Evolutionary conservation across 2,888 invertebrate genomes (phyloP).

Genomic region (Trissolcus japonicus): DNA sequence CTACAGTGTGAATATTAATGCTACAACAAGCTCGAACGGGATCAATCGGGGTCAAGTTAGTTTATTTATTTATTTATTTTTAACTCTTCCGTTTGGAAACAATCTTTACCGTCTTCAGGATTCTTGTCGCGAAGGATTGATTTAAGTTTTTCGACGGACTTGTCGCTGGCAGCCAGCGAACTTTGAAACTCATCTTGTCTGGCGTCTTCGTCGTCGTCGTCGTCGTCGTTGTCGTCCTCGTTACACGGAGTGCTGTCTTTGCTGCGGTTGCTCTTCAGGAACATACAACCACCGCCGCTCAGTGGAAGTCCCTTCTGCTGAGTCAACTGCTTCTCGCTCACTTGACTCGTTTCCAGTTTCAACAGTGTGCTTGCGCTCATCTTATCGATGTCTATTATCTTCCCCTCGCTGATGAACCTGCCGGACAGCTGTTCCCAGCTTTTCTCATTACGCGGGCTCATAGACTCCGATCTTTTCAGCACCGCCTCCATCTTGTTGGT

Average conservation of each 20-base stretch:
- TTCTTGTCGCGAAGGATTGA: conserved; percentile 73
- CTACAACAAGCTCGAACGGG: conserved; percentile 21
- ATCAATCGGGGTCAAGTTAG: not conserved
- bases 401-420: conserved; percentile 70
- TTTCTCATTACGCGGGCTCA: conserved; percentile 78
- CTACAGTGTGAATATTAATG: conserved; percentile 24
- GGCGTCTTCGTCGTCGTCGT: conserved; percentile 59
- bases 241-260: conserved; percentile 71
- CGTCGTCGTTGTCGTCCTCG: conserved; percentile 66
- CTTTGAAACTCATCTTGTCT: conserved; percentile 52
- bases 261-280: conserved; percentile 78
- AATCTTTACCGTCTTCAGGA: conserved; percentile 70
- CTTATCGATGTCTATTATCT: conserved; percentile 74
- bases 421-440: conserved; percentile 76
- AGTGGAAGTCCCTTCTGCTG: conserved; percentile 73
- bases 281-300: conserved; percentile 81
- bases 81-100: conserved; percentile 28
- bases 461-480: conserved; percentile 77
- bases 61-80: conserved; percentile 7
- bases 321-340: conserved; percentile 74
- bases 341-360: conserved; percentile 55
- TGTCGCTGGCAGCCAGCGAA: conserved; percentile 56
- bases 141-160: conserved; percentile 69
- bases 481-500: conserved; percentile 71
- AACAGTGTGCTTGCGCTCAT: conserved; percentile 65